Base-by-base conservation (phyloP, 2,113 vertebrate genomes). In the Hiodon tergisus region DNA sequence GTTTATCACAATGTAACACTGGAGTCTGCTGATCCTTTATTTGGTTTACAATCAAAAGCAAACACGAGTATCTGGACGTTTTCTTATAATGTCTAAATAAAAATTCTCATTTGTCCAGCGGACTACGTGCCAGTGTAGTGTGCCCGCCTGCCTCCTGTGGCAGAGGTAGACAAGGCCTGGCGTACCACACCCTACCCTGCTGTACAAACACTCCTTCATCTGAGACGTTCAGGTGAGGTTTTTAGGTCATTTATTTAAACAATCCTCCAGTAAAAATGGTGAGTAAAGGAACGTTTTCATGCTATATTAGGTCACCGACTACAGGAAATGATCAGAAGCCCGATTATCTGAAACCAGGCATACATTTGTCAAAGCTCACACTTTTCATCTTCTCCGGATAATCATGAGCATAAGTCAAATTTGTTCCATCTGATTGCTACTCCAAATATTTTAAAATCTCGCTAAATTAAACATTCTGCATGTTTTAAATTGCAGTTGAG, bases 161-260 rank as follows among this genome's bases (percentile, higher is more conserved):
- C 31, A 5, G n/a, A 52, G 13, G 11, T 10, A 50, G n/a, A 53
- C 53, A 51, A 57, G 58, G 60, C 66, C 4, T 57, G 59, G 10
- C 11, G 61, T 4, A 17, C n/a, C 62, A 46, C 61, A 74, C 70
- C 57, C 16, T 60, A 59, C 16, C 46, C 59, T 46, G 57, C 76
- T 79, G 77, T 65, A 75, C 75, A 83, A 74, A 75, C 70, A 46
- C 72, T 77, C 79, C 84, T 86, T 84, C 83, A 86, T 75, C 84
- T 82, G 80, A 66, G 11, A 3, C 9, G 55, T 4, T 16, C 17
- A 17, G 55, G 16, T 71, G 51, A 71, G 31, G 31, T 31, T 31
- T 31, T 31, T 31, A 31, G 31, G 31, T 31, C 31, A 31, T 31
- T 31, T 31, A 31, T 31, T 31, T 31, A 31, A 31, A 31, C 31